Base-by-base conservation (phyloP, 1,140 invertebrate genomes). In the Monomorium pharaonis region DNA sequence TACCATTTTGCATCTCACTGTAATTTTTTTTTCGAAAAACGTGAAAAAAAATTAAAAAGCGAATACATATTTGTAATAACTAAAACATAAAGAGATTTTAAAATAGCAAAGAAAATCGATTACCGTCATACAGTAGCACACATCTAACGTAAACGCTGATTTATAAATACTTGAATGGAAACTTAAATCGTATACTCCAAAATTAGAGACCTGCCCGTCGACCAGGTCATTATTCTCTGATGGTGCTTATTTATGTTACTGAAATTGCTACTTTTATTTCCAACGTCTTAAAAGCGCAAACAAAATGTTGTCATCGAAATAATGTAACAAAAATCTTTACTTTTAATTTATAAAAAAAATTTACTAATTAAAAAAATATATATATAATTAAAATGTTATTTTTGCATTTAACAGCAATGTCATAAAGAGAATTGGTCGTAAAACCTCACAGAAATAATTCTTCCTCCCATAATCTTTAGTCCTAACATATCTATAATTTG, bases 91-190 rank as follows among this genome's bases (percentile, higher is more conserved):
- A 69, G 44, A 80, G 4, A 49, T 49, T 33, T 49, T 33, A 6
- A 37, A 67, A 69, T 51, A 69, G 30, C n/a, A n/a, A 44, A 42
- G 81, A 70, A 27, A 27, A 74, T 77, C 49, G 24, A 70, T 84
- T 21, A 27, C 10, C 62, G 14, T 21, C 6, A 16, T 58, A 12
- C 51, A 6, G 30, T 30, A 49, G 56, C 37, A 30, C 24, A 33
- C 42, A 21, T 44, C 24, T 81, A 56, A 84, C 63, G 47, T 47
- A 84, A 88, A 77, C 51, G 18, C 21, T 18, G 30, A 56, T 63
- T 86, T 69, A 86, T 83, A 69, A 83, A 83, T 86, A 72, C 54
- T 24, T 42, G 27, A 24, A 51, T 37, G 60, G n/a, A 76, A 65
- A 67, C 27, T 72, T 58, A 75, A 86, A 86, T 42, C 30, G 33